Conservation (phyloP, 35 echinoderm and acorn worm genomes). For the Lytechinus variegatus region DNA sequence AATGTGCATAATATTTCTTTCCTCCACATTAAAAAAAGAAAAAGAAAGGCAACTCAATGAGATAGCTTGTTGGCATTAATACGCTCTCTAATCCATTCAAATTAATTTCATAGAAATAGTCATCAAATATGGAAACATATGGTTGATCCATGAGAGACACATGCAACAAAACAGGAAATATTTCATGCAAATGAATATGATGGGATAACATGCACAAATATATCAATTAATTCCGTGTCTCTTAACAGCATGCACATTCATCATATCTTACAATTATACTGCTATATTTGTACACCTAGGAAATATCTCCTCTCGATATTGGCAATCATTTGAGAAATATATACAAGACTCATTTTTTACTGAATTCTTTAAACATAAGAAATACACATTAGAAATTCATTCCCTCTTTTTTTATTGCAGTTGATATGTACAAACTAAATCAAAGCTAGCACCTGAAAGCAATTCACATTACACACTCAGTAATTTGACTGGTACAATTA, state of each 20-base stretch:
- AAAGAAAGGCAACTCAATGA: neutral
- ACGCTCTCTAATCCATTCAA: neutral
- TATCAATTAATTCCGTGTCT: neutral
- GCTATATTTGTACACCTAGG: neutral
- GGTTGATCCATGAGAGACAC: neutral
- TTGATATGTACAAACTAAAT: neutral
- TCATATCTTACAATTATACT: neutral
- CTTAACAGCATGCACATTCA: neutral
- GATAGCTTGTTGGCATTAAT: neutral
- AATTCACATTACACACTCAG: neutral
- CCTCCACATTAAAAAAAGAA: neutral
- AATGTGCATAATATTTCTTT: neutral
- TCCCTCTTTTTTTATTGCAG: neutral
- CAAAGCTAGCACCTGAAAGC: neutral
- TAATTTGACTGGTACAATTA: neutral
- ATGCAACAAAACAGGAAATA: neutral
- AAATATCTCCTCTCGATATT: neutral
- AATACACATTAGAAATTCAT: neutral
- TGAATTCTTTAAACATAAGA: neutral
- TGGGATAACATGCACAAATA: neutral
- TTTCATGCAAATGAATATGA: neutral
- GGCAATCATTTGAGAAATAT: neutral
- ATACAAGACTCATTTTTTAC: neutral
- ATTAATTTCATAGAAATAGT: neutral
- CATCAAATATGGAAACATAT: neutral